Percentiles rank a stretch among this genome's conserved stretches.
Evolutionary conservation across 1,140 invertebrate species (phyloP).

Genomic region (Drosophila seguyi): DNA sequence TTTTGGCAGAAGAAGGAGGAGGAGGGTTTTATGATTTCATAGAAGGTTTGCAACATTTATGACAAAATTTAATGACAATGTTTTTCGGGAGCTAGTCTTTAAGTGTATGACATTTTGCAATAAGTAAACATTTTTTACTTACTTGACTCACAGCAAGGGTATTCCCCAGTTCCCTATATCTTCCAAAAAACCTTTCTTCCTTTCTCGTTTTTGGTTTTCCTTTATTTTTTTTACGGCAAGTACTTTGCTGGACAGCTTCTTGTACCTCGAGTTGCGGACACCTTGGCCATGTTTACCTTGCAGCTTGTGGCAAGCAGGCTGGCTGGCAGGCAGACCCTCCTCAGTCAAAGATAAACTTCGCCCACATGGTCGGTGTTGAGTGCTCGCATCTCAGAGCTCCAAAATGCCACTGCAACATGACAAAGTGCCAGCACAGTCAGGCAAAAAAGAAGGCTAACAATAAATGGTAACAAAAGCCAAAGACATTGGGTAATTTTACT

Average conservation of each 20-base stretch:
- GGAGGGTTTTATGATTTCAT: constrained; percentile 2
- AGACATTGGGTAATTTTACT: constrained; percentile 17
- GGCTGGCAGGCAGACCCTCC: constrained; percentile 15
- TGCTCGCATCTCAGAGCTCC: constrained; percentile 36
- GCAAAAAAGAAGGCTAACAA: neutral
- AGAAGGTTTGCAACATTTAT: constrained; percentile 3
- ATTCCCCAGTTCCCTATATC: neutral
- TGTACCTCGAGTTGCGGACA: constrained; percentile 38
- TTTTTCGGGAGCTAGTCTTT: neutral
- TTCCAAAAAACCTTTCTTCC: neutral
- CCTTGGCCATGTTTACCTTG: constrained; percentile 50
- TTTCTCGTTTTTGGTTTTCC: neutral
- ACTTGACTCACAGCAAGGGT: neutral
- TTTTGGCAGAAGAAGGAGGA: constrained; percentile 8
- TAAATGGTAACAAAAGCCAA: constrained; percentile 13
- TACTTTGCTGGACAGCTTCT: constrained; percentile 32
- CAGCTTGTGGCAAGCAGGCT: constrained; percentile 11
- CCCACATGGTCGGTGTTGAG: constrained; percentile 43
- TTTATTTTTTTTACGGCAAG: neutral
- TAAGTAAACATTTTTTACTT: too few relatives aligned
- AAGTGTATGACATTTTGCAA: neutral
- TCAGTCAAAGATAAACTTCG: constrained; percentile 31
- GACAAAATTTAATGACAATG: neutral
- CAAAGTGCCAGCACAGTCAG: constrained; percentile 26
- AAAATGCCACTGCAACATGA: constrained; percentile 49